Evolutionary conservation across 2,113 vertebrate species (phyloP), one percentile per base, ranked within the genome.

Genomic region (Onychostoma macrolepis): DNA sequence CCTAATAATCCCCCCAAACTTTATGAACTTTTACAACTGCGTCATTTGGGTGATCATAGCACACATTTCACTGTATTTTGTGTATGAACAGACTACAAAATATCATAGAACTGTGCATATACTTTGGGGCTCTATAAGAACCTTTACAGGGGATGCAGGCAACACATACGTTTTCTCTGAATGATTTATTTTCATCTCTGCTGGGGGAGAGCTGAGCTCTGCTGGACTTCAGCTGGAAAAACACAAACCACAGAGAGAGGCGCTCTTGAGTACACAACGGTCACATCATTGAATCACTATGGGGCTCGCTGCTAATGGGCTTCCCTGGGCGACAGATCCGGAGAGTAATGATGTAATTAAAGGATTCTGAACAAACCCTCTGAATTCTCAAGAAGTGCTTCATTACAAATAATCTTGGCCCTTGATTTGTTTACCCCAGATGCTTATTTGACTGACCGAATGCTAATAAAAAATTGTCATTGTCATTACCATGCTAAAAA

Each of bases 181-280:
- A 87, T 90, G 89, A 92, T 91, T 93, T 91, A 90, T 91, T 90
- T 82, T 88, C 61, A 84, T 84, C 80, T 85, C 88, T 6, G 84
- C 43, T 63, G 85, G 28, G 69, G 80, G 28, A 86, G 28, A 79
- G 80, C 78, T 71, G 86, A 84, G 79, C 91, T 89, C 93, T 88
- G 92, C 92, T 92, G 93, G 93, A 94, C 94, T 94, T 94, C 94
- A 94, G 94, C 94, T 95, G 93, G 91, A 92, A 94, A 94, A 95
- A 96, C 94, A 96, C 89, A 92, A 89, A 94, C 94, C 72, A 75
- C 90, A 6, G 93, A 93, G 94, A 90, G 89, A 92, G 90, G 91
- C 91, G 91, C 92, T 92, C 91, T 93, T 94, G 91, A 94, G 93
- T 94, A 94, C 93, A 94, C 90, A 93, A 83, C 43, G 90, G 88